These are phyloP conservation scores for Oenanthe oenanthe DNA, from an alignment of 2,113 vertebrate genomes.

Conservation along the genomic window DNA sequence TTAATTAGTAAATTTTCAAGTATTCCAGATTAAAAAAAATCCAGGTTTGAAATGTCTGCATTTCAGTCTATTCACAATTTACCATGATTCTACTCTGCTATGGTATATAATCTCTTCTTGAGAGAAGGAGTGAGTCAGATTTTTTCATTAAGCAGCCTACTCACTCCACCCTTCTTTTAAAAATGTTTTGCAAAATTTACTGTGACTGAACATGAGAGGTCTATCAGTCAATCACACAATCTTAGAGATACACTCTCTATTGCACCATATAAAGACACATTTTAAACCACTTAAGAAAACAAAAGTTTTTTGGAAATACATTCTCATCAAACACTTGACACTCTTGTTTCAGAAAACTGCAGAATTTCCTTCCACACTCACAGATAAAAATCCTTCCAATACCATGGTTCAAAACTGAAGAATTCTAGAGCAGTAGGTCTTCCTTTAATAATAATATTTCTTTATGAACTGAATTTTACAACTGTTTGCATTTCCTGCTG, in stretches of 20 bases:
- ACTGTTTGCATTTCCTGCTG: background rate
- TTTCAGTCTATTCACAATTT: background rate
- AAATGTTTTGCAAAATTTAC: background rate
- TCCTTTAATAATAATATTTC: background rate
- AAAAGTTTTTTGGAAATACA: background rate
- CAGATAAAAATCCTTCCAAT: background rate
- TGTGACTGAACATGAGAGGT: background rate
- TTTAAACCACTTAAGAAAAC: background rate
- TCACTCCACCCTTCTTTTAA: background rate
- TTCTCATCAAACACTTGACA: background rate
- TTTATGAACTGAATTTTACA: background rate
- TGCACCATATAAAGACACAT: background rate
- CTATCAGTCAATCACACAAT: background rate
- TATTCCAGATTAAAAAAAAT: background rate
- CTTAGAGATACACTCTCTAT: background rate
- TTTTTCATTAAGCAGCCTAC: constrained; percentile 34
- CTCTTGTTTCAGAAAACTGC: background rate
- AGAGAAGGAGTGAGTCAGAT: constrained; percentile 6
- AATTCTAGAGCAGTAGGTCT: background rate
- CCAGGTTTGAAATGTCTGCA: background rate
- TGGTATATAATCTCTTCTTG: background rate
- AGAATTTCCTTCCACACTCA: background rate
- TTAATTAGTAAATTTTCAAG: background rate
- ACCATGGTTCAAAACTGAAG: background rate
- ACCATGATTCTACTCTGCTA: background rate